Evolutionary conservation across 2,888 invertebrate genomes (phyloP).

Genomic region (Smittia aterrima): DNA sequence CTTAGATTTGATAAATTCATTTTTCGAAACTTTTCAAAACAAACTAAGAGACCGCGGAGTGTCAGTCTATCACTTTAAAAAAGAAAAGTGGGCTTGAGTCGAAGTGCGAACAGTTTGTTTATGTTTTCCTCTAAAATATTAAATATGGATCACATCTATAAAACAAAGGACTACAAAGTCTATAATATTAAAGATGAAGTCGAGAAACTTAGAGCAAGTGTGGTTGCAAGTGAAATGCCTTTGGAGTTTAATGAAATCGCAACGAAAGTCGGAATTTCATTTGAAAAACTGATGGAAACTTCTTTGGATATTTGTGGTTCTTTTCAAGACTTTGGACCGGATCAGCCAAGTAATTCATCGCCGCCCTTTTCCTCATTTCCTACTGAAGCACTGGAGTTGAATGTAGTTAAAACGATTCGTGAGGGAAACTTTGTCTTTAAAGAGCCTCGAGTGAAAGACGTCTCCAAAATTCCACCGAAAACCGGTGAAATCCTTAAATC

Average conservation of each 20-base stretch:
- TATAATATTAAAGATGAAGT: constrained; percentile 20
- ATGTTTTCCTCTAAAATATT: no score
- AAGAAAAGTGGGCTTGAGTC: no score
- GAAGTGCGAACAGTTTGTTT: no score
- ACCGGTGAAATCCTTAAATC: not conserved
- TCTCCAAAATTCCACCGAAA: not conserved
- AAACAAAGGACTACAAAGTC: constrained; percentile 21
- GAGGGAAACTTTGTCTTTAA: not conserved
- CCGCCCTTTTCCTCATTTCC: not conserved
- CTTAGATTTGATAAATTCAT: constrained; percentile 44
- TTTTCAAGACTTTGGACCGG: constrained; percentile 20
- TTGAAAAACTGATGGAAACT: not conserved
- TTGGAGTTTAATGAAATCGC: constrained; percentile 4
- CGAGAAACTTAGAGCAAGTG: not conserved
- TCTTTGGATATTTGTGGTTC: not conserved
- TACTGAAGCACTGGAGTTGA: constrained; percentile 6
- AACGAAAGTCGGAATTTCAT: not conserved
- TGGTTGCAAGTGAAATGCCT: not conserved
- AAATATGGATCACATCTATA: constrained; percentile 33
- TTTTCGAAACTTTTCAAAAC: no score
- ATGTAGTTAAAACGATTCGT: not conserved
- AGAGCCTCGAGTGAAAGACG: not conserved
- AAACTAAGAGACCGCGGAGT: no score
- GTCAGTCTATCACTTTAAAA: no score
- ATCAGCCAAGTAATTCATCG: not conserved